A percentile compares a stretch with the other conserved stretches of the same genome.
phyloP scores from a whole-genome alignment of 2,113 vertebrate genomes.

The Psittacula cyanocephala region DNA sequence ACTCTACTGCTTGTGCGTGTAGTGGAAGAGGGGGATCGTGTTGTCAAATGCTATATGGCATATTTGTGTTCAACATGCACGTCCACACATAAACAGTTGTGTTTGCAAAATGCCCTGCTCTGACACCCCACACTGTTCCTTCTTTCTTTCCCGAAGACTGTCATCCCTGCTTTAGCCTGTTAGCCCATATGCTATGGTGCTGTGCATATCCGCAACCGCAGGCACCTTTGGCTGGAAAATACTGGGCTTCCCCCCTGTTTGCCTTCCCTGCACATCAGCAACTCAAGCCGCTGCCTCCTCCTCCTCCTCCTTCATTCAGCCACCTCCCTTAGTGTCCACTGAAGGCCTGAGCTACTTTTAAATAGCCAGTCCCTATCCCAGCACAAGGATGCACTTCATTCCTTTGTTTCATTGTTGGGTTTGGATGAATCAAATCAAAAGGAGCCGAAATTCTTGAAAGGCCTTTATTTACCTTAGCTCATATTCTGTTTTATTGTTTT shows the following conservation, averaged over 20 bases:
- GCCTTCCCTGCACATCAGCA: fast-evolving
- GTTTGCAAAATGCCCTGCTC: neutral
- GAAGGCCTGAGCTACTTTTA: neutral
- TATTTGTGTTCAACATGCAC: fast-evolving
- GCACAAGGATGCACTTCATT: neutral
- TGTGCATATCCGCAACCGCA: fast-evolving
- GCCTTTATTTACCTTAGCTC: neutral
- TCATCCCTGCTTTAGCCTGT: neutral
- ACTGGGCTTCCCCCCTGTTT: fast-evolving
- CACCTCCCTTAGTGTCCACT: neutral
- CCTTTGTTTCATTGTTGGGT: neutral
- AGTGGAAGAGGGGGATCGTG: fast-evolving
- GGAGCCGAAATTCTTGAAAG: neutral
- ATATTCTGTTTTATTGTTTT: neutral
- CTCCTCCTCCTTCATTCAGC: neutral
- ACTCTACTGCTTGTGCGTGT: fast-evolving
- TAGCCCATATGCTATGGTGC: neutral
- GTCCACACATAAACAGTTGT: fast-evolving
- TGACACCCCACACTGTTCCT: neutral
- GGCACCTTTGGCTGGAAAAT: neutral
- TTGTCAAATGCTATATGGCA: neutral
- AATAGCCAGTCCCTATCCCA: no score
- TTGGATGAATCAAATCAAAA: neutral
- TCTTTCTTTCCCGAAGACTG: neutral
- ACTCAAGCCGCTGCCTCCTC: neutral